Evolutionary conservation across 2,113 vertebrate species (phyloP), one percentile per base, ranked within the genome.

Genomic region (Euleptes europaea): DNA sequence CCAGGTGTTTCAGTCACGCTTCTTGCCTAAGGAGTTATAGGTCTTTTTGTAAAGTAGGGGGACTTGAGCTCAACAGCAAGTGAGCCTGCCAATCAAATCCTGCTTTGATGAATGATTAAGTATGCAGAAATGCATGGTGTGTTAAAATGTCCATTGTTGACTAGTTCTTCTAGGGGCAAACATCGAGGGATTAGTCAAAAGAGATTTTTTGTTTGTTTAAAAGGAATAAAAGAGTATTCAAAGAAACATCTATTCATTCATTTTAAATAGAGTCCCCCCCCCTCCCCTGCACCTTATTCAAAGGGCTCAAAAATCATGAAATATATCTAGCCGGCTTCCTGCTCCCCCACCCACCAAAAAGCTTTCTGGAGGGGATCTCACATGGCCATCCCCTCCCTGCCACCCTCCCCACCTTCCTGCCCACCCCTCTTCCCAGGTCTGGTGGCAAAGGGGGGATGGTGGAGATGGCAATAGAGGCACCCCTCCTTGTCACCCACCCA

Each of bases 21-120:
- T 69, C 54, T 54, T 80, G 78, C 71, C 78, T 71, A 11, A 90
- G 86, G 28, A 91, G 40, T 79, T 91, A 60, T 42, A 90, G 67
- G 26, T 81, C 66, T 80, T 8, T 83, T 8, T 40, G 54, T 42
- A 70, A 72, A 89, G 67, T 70, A 15, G 9, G 74, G 60, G 40
- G 51, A 67, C 17, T 54, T 57, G 28, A 51, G 38, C 78, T 88
- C 49, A 40, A 85, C 81, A 71, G 21, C 60, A 63, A 63, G 19
- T 26, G 15, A 87, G 72, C 57, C 82, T 94, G 84, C 83, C 72
- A 87, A 76, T 83, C 83, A 84, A 83, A 57, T 31, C 88, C 80
- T 78, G 26, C 73, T 92, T 94, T 92, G 90, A 95, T 89, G 94
- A 93, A 94, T 89, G 78, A 87, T 87, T 80, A 81, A 90, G 70